Evolutionary conservation across 1,140 invertebrate genomes (phyloP).

Genomic region (Ptiloglossa arizonensis): DNA sequence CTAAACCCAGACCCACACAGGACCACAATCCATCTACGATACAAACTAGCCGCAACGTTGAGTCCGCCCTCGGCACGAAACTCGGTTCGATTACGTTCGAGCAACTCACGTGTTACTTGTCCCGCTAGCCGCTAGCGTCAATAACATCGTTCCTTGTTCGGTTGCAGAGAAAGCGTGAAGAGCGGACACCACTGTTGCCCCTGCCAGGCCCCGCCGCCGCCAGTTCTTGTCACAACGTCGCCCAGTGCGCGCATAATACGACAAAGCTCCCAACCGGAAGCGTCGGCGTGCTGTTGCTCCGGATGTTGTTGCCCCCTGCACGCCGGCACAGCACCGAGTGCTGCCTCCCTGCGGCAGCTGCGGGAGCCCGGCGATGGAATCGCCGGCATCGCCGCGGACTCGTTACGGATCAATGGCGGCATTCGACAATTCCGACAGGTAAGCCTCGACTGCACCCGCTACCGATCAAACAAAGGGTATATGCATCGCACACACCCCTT

Average conservation of each 20-base stretch:
- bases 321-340: constrained; percentile 85
- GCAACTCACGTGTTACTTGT: no score
- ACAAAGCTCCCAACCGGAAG: constrained; percentile 95
- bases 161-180: constrained; percentile 79
- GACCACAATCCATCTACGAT: no score
- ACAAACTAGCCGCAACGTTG: no score
- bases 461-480: constrained; percentile 12
- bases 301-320: constrained; percentile 82
- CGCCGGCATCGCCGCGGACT: constrained; percentile 98
- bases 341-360: constrained; percentile 90
- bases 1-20: no score
- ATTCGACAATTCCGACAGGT: constrained; percentile 98
- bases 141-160: constrained; percentile 4
- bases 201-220: constrained; percentile 85
- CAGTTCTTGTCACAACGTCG: constrained; percentile 87
- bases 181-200: constrained; percentile 83
- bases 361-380: constrained; percentile 92
- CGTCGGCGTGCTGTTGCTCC: constrained; percentile 86
- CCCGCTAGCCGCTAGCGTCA: neutral
- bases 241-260: constrained; percentile 90
- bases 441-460: constrained; percentile 72
- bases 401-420: constrained; percentile 96
- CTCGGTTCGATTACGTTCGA: no score
- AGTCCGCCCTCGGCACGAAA: no score
- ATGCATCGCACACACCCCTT: neutral